Conservation (phyloP, 2,113 vertebrate genomes). For the Serilophus lunatus region DNA sequence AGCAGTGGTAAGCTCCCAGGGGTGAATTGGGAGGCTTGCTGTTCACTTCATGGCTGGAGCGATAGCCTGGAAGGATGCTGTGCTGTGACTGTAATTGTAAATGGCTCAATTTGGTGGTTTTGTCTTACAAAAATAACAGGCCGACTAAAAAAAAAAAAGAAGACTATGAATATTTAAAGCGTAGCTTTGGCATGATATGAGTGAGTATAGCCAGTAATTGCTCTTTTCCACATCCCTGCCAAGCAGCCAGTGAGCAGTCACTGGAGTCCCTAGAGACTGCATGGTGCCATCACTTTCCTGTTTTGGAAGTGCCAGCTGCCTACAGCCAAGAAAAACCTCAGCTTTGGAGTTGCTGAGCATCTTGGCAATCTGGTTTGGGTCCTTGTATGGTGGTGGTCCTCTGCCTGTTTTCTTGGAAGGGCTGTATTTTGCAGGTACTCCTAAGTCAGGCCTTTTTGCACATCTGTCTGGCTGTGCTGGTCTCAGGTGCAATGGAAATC, state of each 20-base stretch:
- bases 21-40: neutral
- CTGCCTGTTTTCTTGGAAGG: neutral
- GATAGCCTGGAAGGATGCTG: neutral
- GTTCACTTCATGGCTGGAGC: neutral
- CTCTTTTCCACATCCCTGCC: neutral
- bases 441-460: neutral
- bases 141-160: neutral
- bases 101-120: neutral
- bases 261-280: rapidly evolving
- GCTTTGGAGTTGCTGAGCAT: neutral
- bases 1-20: neutral
- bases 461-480: neutral
- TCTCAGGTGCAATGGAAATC: neutral
- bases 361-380: neutral
- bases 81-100: neutral
- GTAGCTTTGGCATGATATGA: neutral
- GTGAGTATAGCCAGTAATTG: neutral
- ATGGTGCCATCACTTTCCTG: neutral
- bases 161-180: neutral
- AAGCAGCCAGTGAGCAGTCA: neutral
- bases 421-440: neutral
- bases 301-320: neutral
- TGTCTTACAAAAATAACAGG: neutral
- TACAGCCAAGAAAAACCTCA: rapidly evolving
- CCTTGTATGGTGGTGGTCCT: neutral